Evolutionary conservation across 1,140 invertebrate species (phyloP).

Genomic region (Calliopsis andreniformis): DNA sequence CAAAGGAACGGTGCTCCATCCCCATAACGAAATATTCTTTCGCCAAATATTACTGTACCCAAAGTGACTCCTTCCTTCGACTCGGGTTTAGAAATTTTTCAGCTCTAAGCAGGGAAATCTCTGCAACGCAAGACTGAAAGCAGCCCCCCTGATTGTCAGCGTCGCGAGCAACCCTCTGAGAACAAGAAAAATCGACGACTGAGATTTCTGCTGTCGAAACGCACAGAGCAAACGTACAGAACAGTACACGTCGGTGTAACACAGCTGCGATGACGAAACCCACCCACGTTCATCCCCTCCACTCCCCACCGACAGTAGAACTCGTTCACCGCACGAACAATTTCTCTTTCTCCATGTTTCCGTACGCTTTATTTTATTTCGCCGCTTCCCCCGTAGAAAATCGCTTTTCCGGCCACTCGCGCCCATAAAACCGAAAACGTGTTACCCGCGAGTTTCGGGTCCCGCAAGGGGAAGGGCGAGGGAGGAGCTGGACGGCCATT

Average conservation of each 20-base stretch:
- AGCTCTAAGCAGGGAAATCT: no score
- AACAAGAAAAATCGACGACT: neutral
- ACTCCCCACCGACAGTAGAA: neutral
- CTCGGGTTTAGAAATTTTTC: no score
- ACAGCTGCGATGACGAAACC: conserved; percentile 36
- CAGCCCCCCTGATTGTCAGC: neutral
- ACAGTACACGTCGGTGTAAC: conserved; percentile 17
- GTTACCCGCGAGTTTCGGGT: conserved; percentile 44
- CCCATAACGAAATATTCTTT: neutral
- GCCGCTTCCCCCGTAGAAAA: conserved; percentile 36
- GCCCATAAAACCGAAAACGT: conserved; percentile 66
- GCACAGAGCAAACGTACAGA: conserved; percentile 25
- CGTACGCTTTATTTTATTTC: conserved; percentile 59
- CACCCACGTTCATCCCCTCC: conserved; percentile 12
- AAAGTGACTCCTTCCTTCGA: neutral
- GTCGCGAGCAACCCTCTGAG: neutral
- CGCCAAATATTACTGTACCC: neutral
- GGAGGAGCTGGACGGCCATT: conserved; percentile 48
- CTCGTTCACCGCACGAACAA: conserved; percentile 53
- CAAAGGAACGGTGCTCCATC: neutral
- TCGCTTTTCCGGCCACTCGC: conserved; percentile 61
- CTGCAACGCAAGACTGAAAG: neutral
- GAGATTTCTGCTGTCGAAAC: neutral
- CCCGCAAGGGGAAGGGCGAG: neutral
- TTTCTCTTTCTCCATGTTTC: conserved; percentile 64